A percentile compares a stretch with the other conserved stretches of the same genome.
These are phyloP conservation scores for Aurelia aurita DNA, from an alignment of 30 jellyfish, hydroid and myxozoan species.

Conservation along the genomic window DNA sequence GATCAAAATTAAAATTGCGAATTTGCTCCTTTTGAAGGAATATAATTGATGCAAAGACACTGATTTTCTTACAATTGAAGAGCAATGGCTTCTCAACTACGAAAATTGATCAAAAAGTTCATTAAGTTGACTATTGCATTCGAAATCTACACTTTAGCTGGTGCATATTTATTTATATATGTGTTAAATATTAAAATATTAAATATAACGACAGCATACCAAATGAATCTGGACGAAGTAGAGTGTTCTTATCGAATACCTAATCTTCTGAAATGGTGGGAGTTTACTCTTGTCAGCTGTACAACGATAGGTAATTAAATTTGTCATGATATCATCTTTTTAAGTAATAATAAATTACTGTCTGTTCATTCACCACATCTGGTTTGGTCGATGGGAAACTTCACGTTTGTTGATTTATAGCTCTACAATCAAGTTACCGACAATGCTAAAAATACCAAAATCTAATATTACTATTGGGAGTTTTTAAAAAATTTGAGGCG, in stretches of 20 bases:
- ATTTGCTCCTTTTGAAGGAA: too few species aligned
- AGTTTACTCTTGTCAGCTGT: conserved; percentile 30
- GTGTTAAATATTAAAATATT: conserved; percentile 3
- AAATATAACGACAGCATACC: conserved; percentile 1
- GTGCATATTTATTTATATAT: conserved; percentile 41
- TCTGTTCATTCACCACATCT: too few species aligned
- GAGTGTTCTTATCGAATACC: conserved; percentile 9
- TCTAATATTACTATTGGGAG: too few species aligned
- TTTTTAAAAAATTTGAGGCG: too few species aligned
- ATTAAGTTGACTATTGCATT: neutral
- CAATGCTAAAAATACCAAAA: too few species aligned
- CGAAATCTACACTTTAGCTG: conserved; percentile 7
- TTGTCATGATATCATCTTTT: neutral
- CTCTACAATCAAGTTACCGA: too few species aligned
- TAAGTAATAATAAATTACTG: too few species aligned
- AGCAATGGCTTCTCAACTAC: neutral
- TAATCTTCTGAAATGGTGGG: conserved; percentile 50
- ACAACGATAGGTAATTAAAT: conserved; percentile 39
- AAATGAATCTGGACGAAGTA: too few species aligned
- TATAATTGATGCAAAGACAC: too few species aligned
- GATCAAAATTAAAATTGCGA: neutral
- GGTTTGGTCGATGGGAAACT: too few species aligned
- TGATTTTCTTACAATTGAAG: too few species aligned
- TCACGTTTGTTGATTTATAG: too few species aligned
- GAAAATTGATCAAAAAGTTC: neutral